Conservation (phyloP, 2,888 invertebrate genomes). For the Cyaniris semiargus region DNA sequence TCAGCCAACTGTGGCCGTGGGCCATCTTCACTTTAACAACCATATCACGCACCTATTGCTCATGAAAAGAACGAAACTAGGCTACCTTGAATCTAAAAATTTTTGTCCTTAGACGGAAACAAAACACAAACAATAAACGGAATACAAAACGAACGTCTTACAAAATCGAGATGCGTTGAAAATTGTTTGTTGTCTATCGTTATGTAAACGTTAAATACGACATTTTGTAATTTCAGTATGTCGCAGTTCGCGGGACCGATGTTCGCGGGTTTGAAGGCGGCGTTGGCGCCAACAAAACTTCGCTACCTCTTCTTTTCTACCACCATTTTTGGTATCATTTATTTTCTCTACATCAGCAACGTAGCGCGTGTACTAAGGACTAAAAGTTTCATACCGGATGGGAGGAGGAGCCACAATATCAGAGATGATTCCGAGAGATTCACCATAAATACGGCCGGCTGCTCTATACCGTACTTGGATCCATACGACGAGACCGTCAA, state of each 20-base stretch:
- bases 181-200: neutral
- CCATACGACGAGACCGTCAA: constrained; percentile 75
- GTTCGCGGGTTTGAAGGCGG: constrained; percentile 31
- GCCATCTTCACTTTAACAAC: neutral
- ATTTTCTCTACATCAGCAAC: constrained; percentile 45
- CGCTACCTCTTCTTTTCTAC: constrained; percentile 49
- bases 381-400: constrained; percentile 34
- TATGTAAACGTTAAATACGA: neutral
- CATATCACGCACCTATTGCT: neutral
- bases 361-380: constrained; percentile 39
- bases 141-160: neutral
- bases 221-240: constrained; percentile 44
- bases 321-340: constrained; percentile 47
- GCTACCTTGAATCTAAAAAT: neutral
- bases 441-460: constrained; percentile 80
- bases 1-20: neutral
- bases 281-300: constrained; percentile 42
- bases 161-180: neutral
- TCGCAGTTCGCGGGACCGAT: constrained; percentile 36
- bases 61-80: neutral
- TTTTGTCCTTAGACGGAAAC: neutral
- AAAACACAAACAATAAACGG: constrained; percentile 2
- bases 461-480: constrained; percentile 81
- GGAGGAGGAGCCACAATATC: constrained; percentile 23
- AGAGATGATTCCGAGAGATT: constrained; percentile 46